A percentile compares a stretch with the other conserved stretches of the same genome.
These are phyloP conservation scores for Xestia xanthographa DNA, from an alignment of 2,888 invertebrate species.

Conservation along the genomic window DNA sequence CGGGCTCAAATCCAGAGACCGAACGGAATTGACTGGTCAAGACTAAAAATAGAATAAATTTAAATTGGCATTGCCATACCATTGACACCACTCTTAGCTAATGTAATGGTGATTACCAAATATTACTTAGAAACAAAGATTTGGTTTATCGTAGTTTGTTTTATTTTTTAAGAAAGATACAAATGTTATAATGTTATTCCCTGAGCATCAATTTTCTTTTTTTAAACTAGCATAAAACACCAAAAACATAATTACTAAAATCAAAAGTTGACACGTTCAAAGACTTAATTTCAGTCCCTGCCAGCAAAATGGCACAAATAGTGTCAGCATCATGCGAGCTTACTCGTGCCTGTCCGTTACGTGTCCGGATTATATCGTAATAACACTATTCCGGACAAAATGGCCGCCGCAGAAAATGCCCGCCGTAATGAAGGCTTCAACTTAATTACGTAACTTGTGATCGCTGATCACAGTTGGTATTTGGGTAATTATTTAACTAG, in stretches of 20 bases:
- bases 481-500: conserved; percentile 29
- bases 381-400: conserved; percentile 49
- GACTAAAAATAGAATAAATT: neutral
- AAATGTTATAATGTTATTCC: neutral
- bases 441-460: conserved; percentile 44
- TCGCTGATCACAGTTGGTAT: conserved; percentile 1
- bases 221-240: neutral
- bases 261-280: conserved; percentile 1
- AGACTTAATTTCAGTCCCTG: conserved; percentile 26
- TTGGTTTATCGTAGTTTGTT: neutral
- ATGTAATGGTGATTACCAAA: neutral
- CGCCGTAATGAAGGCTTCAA: conserved; percentile 41
- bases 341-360: conserved; percentile 39
- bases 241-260: conserved; percentile 18
- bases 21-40: neutral
- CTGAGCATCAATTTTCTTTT: neutral
- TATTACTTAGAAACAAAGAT: neutral
- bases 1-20: neutral
- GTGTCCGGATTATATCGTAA: conserved; percentile 56
- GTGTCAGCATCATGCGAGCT: conserved; percentile 38
- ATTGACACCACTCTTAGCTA: neutral
- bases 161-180: neutral
- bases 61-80: neutral
- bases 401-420: conserved; percentile 33
- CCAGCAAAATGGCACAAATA: conserved; percentile 31